phyloP scores from a whole-genome alignment of 2,888 invertebrate genomes.

The Dryobotodes eremita region DNA sequence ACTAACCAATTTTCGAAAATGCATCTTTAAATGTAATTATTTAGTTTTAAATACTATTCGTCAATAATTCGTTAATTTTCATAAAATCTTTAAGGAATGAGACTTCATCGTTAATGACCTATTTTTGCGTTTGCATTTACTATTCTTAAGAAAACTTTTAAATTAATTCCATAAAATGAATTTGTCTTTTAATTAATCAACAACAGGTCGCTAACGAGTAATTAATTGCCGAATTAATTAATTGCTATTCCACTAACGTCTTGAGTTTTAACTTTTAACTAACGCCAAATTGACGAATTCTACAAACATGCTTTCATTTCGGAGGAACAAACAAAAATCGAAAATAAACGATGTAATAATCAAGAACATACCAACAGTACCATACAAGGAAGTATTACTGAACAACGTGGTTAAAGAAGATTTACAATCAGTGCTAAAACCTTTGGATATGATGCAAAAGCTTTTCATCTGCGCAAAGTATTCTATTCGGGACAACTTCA shows the following conservation, averaged over 20 bases:
- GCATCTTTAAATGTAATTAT: background rate
- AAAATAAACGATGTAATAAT: slow-evolving; percentile 38
- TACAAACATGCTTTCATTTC: slow-evolving; percentile 22
- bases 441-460: slow-evolving; percentile 43
- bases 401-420: slow-evolving; percentile 26
- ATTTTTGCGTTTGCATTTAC: background rate
- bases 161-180: background rate
- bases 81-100: background rate
- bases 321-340: slow-evolving; percentile 10
- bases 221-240: slow-evolving; percentile 19
- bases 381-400: slow-evolving; percentile 33
- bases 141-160: background rate
- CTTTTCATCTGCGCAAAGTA: slow-evolving; percentile 54
- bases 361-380: background rate
- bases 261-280: no score
- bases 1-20: background rate
- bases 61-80: no score
- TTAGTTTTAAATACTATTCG: background rate
- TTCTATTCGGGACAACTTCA: slow-evolving; percentile 38
- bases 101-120: background rate
- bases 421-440: slow-evolving; percentile 35
- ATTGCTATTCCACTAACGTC: slow-evolving; percentile 20
- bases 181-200: background rate
- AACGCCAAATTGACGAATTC: background rate
- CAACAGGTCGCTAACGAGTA: background rate